Evolutionary conservation across 2,888 invertebrate genomes (phyloP), one percentile per base, ranked within the genome.

Genomic region (Heliconius ismenius): DNA sequence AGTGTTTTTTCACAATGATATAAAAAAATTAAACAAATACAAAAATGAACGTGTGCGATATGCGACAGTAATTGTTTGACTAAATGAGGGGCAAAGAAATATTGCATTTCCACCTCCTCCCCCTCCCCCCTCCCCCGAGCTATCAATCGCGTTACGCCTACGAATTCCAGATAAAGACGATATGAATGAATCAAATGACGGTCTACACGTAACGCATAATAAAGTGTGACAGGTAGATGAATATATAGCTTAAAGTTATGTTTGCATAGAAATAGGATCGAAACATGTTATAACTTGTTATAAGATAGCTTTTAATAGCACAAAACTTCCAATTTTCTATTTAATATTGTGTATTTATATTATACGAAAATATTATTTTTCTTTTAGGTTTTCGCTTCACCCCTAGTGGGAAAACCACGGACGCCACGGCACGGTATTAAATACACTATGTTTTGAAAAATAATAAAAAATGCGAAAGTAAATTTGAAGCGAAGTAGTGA

Each of bases 151-250:
- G 84, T 83, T 83, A 83, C 87, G 83, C 84, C 85, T 83, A 86
- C 83, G 84, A 85, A 84, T 84, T 85, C 82, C 81, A 85, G 89
- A 88, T 89, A 88, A 86, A 79, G 84, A 85, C 83, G 84, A 82
- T 82, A 78, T 77, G 79, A 80, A 84, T 89, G 87, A 87, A 82
- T 88, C 80, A 78, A 81, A 76, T 78, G 82, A 82, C 81, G 81
- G 77, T 65, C 73, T 68, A 67, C 73, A 77, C 73, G 69, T 62
- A 67, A 79, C 64, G 77, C 75, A 77, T 78, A 76, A 72, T 72
- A 67, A 73, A 65, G 60, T 73, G 80, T 36, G 77, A 80, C 54
- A 73, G 65, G 63, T 43, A 54, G 24, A 24, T 76, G 26, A 26
- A 24, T 73, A 60, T 74, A 26, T 24, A 24, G 24, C 32, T 15